A percentile compares a stretch with the other conserved stretches of the same genome.
Evolutionary conservation across 2,113 vertebrate genomes (phyloP).

Genomic region (Myotis lucifugus): DNA sequence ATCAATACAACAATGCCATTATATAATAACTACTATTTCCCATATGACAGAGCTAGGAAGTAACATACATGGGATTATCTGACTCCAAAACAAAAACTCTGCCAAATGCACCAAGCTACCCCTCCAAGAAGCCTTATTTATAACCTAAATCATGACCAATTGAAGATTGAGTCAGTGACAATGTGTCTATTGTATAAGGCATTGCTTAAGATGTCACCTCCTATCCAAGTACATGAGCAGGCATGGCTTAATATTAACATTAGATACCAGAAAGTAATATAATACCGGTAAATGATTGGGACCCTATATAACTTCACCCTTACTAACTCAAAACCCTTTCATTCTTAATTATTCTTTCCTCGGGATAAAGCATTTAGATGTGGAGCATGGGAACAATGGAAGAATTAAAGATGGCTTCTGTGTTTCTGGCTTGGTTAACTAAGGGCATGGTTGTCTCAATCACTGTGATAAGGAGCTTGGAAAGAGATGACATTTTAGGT

Average conservation of each 20-base stretch:
- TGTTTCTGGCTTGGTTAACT: slow-evolving; percentile 4
- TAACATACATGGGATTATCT: neutral
- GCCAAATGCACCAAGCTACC: slow-evolving; percentile 11
- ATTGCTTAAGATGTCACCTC: neutral
- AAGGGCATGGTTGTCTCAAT: neutral
- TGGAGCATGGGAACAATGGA: neutral
- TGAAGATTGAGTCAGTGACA: neutral
- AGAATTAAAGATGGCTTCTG: slow-evolving; percentile 11
- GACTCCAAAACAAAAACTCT: neutral
- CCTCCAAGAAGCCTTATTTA: slow-evolving; percentile 32
- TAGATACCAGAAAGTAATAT: slow-evolving; percentile 10
- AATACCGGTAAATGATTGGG: neutral
- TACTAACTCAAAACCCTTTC: neutral
- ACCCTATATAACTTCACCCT: neutral
- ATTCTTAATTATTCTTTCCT: neutral
- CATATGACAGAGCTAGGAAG: neutral
- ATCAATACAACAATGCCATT: neutral
- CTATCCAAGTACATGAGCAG: neutral
- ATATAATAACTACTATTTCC: slow-evolving; percentile 9
- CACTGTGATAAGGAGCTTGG: neutral
- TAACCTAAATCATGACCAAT: slow-evolving; percentile 27
- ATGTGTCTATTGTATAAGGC: neutral
- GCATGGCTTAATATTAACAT: neutral
- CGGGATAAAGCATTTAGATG: neutral
- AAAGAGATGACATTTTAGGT: neutral